Evolutionary conservation across 2,113 vertebrate genomes (phyloP).

Genomic region (Odontophorus gujanensis): DNA sequence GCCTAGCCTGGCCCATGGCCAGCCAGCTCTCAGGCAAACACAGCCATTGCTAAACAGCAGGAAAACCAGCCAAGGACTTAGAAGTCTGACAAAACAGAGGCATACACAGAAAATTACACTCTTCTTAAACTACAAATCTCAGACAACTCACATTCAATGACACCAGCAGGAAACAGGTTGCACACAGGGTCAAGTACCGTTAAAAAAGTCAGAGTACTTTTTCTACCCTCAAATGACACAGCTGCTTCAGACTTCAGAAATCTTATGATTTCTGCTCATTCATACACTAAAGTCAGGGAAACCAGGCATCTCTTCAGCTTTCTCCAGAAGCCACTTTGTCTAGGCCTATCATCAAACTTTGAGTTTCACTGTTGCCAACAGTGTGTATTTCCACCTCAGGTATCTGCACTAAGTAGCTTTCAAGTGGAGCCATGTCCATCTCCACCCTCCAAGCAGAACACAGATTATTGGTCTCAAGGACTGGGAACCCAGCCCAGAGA

Average conservation of each 20-base stretch:
- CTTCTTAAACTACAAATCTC: neutral
- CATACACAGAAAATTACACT: slow-evolving; percentile 1
- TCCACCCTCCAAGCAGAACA: slow-evolving; percentile 14
- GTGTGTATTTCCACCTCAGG: neutral
- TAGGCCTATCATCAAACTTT: neutral
- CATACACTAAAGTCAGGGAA: neutral
- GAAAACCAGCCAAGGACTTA: slow-evolving; percentile 5
- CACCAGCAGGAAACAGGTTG: neutral
- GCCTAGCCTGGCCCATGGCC: slow-evolving; percentile 13
- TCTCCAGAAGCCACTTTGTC: neutral
- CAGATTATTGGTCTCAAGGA: neutral
- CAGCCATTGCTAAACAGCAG: slow-evolving; percentile 40
- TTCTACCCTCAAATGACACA: neutral
- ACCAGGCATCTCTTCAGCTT: accelerated
- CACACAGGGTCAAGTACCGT: neutral
- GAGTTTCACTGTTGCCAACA: neutral
- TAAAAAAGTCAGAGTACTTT: neutral
- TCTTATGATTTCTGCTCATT: neutral
- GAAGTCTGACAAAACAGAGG: neutral
- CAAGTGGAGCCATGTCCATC: neutral
- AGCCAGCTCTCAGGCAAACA: slow-evolving; percentile 23
- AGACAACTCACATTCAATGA: neutral
- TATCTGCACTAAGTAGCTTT: neutral
- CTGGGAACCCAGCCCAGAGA: neutral
- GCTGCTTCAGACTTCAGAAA: neutral